phyloP scores from a whole-genome alignment of 2,888 invertebrate genomes.

The Mycalesis mineus region DNA sequence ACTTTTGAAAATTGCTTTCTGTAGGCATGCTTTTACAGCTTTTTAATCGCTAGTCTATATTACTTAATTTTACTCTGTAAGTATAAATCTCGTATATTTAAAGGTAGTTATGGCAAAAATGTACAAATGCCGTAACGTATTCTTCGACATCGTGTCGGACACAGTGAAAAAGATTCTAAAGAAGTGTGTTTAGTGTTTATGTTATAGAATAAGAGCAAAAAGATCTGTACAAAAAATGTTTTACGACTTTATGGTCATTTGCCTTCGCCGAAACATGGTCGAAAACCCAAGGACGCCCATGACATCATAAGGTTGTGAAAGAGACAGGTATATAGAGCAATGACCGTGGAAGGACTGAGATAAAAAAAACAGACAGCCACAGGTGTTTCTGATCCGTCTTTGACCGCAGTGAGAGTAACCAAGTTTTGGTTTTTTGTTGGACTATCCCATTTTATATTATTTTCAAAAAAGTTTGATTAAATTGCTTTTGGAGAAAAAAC shows the following conservation, averaged over 20 bases:
- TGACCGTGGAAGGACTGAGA: conserved; percentile 8
- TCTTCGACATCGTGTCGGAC: background rate
- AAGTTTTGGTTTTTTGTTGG: background rate
- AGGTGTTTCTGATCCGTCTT: conserved; percentile 16
- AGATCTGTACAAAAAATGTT: conserved; percentile 11
- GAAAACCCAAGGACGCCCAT: conserved; percentile 14
- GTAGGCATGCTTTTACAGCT: too few species aligned
- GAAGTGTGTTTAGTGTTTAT: conserved; percentile 6
- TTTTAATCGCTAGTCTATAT: too few species aligned
- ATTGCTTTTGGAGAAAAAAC: too few species aligned
- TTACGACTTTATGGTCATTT: conserved; percentile 24
- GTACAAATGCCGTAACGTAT: too few species aligned
- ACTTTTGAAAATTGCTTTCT: too few species aligned
- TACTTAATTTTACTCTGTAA: too few species aligned
- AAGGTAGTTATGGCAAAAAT: too few species aligned
- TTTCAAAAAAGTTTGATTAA: background rate
- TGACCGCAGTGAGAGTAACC: background rate
- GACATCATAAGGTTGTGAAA: conserved; percentile 16
- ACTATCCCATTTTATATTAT: background rate
- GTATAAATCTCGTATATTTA: too few species aligned
- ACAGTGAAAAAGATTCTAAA: background rate
- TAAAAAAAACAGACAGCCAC: conserved; percentile 8
- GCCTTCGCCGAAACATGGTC: conserved; percentile 14
- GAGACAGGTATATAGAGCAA: conserved; percentile 9
- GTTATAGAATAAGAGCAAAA: conserved; percentile 3